These are phyloP conservation scores for Stictocephala bisonia DNA, from an alignment of 2,888 invertebrate species.

Conservation along the genomic window DNA sequence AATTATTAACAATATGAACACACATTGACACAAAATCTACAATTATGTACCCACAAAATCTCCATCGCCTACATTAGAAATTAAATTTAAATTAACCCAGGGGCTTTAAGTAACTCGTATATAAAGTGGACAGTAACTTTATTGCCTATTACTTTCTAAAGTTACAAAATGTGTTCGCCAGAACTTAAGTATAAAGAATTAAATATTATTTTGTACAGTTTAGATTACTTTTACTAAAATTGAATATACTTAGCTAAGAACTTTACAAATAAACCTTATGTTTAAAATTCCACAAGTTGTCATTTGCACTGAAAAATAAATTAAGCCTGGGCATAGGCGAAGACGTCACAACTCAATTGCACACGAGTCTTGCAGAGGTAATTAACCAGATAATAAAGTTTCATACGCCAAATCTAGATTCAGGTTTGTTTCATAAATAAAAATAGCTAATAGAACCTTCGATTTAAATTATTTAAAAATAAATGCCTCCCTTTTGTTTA, in stretches of 20 bases:
- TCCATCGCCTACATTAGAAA: background rate
- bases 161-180: slow-evolving; percentile 29
- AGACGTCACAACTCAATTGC: slow-evolving; percentile 26
- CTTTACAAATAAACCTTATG: slow-evolving; percentile 39
- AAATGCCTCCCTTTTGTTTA: slow-evolving; percentile 43
- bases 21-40: slow-evolving; percentile 50
- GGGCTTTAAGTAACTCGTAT: slow-evolving; percentile 40
- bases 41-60: slow-evolving; percentile 43
- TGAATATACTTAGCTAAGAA: slow-evolving; percentile 34
- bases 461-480: slow-evolving; percentile 49
- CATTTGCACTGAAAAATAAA: slow-evolving; percentile 28
- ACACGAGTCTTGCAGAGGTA: slow-evolving; percentile 1
- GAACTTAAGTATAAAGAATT: slow-evolving; percentile 38
- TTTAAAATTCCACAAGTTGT: slow-evolving; percentile 35
- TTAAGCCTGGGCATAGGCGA: slow-evolving; percentile 19
- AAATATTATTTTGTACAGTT: slow-evolving; percentile 43
- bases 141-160: slow-evolving; percentile 44
- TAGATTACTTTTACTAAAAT: slow-evolving; percentile 28
- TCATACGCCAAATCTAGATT: slow-evolving; percentile 2
- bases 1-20: slow-evolving; percentile 52
- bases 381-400: slow-evolving; percentile 18
- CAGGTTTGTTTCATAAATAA: slow-evolving; percentile 40
- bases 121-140: slow-evolving; percentile 35
- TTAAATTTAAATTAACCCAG: slow-evolving; percentile 9
- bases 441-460: slow-evolving; percentile 46